A percentile compares a stretch with the other conserved stretches of the same genome.
Conservation (phyloP, 2,797 vertebrate genomes). For the Galaxias olidus region DNA sequence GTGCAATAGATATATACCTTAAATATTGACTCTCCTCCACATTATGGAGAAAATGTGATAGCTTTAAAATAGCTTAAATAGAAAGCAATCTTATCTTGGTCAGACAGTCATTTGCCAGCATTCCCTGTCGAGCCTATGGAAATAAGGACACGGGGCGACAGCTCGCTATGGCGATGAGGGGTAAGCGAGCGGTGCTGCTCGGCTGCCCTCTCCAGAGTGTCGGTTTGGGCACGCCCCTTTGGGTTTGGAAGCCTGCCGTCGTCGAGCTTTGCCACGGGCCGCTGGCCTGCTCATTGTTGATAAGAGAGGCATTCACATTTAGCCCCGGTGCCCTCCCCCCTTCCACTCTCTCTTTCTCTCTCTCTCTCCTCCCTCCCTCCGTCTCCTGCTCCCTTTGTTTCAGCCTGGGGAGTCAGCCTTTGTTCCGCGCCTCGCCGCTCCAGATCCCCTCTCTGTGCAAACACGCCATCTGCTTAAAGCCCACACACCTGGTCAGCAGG, state of each 20-base stretch:
- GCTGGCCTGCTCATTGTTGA: conserved; percentile 43
- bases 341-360: neutral
- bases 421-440: conserved; percentile 51
- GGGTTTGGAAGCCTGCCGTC: neutral
- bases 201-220: too few species aligned
- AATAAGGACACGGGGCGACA: too few species aligned
- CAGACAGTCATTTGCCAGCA: too few species aligned
- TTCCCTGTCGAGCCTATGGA: too few species aligned
- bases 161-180: too few species aligned
- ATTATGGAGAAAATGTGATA: too few species aligned
- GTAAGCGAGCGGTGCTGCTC: too few species aligned
- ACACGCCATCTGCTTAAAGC: conserved; percentile 57
- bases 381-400: neutral
- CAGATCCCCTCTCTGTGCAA: conserved; percentile 43
- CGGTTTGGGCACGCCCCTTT: neutral
- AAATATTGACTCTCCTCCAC: too few species aligned
- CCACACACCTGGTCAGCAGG: conserved; percentile 41
- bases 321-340: neutral
- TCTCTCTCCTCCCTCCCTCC: neutral
- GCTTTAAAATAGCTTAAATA: too few species aligned
- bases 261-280: conserved; percentile 23
- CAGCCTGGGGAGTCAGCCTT: neutral
- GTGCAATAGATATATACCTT: too few species aligned
- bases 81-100: too few species aligned
- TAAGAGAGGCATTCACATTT: conserved; percentile 17